Evolutionary conservation across 2,797 vertebrate genomes (phyloP).

Genomic region (Selene dorsalis): DNA sequence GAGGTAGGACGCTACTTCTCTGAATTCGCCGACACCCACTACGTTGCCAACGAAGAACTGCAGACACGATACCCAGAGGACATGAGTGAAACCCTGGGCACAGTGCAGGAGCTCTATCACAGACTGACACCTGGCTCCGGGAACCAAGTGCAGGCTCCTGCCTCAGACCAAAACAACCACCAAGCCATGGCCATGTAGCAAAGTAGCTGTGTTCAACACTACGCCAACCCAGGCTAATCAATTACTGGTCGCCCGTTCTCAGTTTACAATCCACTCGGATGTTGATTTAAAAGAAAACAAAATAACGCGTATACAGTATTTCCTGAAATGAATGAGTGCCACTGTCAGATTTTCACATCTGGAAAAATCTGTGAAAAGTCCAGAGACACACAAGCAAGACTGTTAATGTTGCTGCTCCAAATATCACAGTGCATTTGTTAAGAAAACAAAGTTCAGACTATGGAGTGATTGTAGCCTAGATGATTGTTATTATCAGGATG

Average conservation of each 20-base stretch:
- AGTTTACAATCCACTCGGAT: constrained; percentile 48
- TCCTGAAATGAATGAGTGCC: constrained; percentile 4
- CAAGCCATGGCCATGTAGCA: constrained; percentile 70
- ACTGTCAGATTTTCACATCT: constrained; percentile 1
- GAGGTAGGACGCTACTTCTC: constrained; percentile 96
- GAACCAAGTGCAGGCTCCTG: constrained; percentile 55
- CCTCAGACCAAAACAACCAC: constrained; percentile 69
- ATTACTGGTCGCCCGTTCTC: constrained; percentile 38
- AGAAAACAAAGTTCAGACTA: constrained; percentile 25
- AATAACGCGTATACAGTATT: constrained; percentile 40
- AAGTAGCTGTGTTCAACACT: neutral
- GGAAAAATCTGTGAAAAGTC: neutral
- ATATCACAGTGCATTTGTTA: constrained; percentile 15
- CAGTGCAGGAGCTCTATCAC: constrained; percentile 88
- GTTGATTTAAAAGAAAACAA: constrained; percentile 16
- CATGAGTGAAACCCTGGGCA: constrained; percentile 83
- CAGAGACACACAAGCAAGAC: neutral
- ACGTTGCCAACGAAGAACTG: constrained; percentile 92
- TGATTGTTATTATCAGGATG: constrained; percentile 11
- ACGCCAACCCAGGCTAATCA: neutral
- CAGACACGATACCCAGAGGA: constrained; percentile 93
- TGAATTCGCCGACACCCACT: constrained; percentile 90
- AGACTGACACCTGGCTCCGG: constrained; percentile 64
- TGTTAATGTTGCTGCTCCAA: constrained; percentile 9
- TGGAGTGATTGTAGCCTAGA: neutral